Base-by-base conservation (phyloP, 1,140 invertebrate species). In the Aphelenchoides avenae region DNA sequence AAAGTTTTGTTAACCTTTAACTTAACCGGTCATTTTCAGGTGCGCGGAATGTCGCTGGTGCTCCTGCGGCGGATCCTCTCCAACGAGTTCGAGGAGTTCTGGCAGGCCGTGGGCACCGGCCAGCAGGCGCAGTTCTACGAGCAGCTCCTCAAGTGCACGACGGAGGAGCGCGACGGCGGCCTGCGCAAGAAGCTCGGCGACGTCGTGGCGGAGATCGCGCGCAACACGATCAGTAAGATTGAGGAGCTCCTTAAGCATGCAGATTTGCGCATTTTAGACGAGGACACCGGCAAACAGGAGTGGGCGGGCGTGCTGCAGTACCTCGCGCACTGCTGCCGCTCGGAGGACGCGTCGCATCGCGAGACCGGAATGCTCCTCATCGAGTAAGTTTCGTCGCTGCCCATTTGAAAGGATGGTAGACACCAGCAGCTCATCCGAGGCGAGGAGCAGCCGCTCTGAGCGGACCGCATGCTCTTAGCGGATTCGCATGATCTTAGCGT, bases 251-350 rank as follows among this genome's bases (percentile, higher is more conserved):
- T 22, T 44, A 11, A 26, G n/a, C 15, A 2, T 6, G 15, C 20
- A 9, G 37, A 51, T 46, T 27, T 2, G n/a, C 15, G 2, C 7
- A 15, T 47, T 56, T 69, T 48, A 78, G 33, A 69, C 80, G 92
- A 97, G 78, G 92, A 96, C 66, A 89, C 93, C 77, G 90, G 90
- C 26, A 91, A 89, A 71, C 95, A 95, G 79, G 85, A 86, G 57
- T 99, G 94, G 94, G 89, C 89, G 24, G 92, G 96, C 77, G 89
- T 97, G 75, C 82, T 98, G 26, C 87, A 91, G 76, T 97, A 95
- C 79, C 82, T 99, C 70, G 97, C 95, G 80, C 87, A 91, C 74
- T 91, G 89, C 81, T 89, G 88, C 13, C 89, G 85, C 79, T 86
- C 87, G 58, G 81, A 85, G 30, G 84, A 86, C 71, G 80, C 87